These are phyloP conservation scores for Catostomus latipinnis DNA, from an alignment of 2,797 vertebrate genomes.

Conservation along the genomic window DNA sequence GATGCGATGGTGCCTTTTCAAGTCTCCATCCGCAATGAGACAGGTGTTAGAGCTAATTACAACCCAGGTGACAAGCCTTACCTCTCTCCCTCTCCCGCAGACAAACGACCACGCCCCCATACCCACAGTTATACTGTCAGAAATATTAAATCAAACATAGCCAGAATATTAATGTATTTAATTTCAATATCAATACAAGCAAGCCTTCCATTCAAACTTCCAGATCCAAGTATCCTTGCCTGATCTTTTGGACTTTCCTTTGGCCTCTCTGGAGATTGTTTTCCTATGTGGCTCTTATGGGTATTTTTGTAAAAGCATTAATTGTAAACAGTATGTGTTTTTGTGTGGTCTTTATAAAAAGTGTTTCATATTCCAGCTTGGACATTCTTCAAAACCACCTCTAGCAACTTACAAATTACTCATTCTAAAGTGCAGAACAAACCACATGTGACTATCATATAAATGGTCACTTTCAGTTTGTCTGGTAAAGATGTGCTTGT, in stretches of 20 bases:
- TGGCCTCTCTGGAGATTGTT: constrained; percentile 27
- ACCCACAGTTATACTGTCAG: too few relatives aligned
- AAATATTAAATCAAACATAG: too few relatives aligned
- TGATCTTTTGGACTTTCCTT: constrained; percentile 14
- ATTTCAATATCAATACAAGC: background rate
- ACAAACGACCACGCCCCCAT: too few relatives aligned
- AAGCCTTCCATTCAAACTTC: background rate
- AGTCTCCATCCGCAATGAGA: too few relatives aligned
- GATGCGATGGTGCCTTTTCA: too few relatives aligned
- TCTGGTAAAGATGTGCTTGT: constrained; percentile 31
- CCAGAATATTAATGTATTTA: too few relatives aligned
- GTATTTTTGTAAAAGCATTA: constrained; percentile 24
- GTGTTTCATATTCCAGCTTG: constrained; percentile 29
- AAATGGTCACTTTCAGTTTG: constrained; percentile 29
- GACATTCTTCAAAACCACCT: constrained; percentile 32
- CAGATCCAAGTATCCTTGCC: constrained; percentile 4
- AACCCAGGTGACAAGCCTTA: too few relatives aligned
- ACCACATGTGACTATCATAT: constrained; percentile 36
- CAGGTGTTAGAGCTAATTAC: too few relatives aligned
- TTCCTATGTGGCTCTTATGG: constrained; percentile 37
- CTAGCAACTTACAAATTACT: constrained; percentile 25
- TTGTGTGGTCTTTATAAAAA: constrained; percentile 42
- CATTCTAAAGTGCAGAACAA: constrained; percentile 29
- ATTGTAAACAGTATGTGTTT: constrained; percentile 44
- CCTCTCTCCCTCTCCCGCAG: too few relatives aligned